A percentile compares a stretch with the other conserved stretches of the same genome.
Evolutionary conservation across 2,113 vertebrate species (phyloP).

Genomic region (Micronycteris hirsuta): DNA sequence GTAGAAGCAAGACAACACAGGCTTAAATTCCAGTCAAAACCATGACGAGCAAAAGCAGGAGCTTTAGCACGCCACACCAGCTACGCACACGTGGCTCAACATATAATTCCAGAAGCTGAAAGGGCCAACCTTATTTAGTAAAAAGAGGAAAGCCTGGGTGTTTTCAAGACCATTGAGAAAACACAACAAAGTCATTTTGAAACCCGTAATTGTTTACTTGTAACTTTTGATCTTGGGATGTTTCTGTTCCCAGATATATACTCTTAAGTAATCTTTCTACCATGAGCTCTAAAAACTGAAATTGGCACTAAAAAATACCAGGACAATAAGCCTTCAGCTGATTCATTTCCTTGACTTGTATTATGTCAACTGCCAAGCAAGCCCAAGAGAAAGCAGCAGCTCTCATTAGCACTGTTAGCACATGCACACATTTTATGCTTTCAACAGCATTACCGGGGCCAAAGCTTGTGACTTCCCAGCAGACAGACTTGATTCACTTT

Average conservation of each 20-base stretch:
- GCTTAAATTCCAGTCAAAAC: neutral
- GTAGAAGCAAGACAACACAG: neutral
- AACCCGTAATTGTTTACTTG: neutral
- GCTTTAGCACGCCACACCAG: neutral
- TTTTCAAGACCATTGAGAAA: constrained; percentile 8
- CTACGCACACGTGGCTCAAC: neutral
- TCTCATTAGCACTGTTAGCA: constrained; percentile 29
- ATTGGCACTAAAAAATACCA: neutral
- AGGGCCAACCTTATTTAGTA: neutral
- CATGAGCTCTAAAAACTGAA: constrained; percentile 16
- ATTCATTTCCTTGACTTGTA: neutral
- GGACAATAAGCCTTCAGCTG: constrained; percentile 8
- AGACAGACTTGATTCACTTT: constrained; percentile 42
- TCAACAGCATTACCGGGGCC: neutral
- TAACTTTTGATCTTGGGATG: constrained; percentile 22
- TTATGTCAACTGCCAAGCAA: constrained; percentile 46
- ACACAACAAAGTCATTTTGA: neutral
- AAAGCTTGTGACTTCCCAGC: constrained; percentile 49
- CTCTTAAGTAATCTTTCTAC: constrained; percentile 3
- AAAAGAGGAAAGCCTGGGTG: neutral
- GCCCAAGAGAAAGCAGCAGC: constrained; percentile 17
- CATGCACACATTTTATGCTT: neutral
- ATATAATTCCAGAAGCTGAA: constrained; percentile 34
- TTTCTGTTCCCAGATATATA: constrained; percentile 24
- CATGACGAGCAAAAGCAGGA: neutral